phyloP scores from a whole-genome alignment of 2,113 vertebrate genomes.

The Pterophyllum scalare region DNA sequence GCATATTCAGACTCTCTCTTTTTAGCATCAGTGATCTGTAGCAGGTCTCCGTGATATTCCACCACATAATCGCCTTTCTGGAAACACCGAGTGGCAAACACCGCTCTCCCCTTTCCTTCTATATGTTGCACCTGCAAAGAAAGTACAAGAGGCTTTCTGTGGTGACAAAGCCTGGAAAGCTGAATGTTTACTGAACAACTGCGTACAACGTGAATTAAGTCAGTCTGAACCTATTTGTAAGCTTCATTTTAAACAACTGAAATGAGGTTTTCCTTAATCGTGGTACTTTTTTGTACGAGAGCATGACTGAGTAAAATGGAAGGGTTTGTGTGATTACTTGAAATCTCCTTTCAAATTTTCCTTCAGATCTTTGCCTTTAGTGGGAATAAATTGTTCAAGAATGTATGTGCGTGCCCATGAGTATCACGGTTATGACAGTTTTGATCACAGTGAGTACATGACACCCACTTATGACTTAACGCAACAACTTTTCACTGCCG shows the following conservation, averaged over 20 bases:
- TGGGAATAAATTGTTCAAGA: too few relatives aligned
- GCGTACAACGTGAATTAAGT: not conserved
- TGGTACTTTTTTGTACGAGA: not conserved
- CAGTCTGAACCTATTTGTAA: not conserved
- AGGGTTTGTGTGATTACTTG: not conserved
- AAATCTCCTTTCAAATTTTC: too few relatives aligned
- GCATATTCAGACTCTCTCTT: conserved; percentile 91
- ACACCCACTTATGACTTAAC: too few relatives aligned
- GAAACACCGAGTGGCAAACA: conserved; percentile 91
- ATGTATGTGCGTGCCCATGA: too few relatives aligned
- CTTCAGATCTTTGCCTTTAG: too few relatives aligned
- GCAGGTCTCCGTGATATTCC: conserved; percentile 96
- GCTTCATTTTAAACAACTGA: not conserved
- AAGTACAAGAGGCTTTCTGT: not conserved
- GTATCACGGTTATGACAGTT: too few relatives aligned
- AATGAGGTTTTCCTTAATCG: too few relatives aligned
- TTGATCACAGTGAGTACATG: too few relatives aligned
- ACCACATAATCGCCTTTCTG: conserved; percentile 95
- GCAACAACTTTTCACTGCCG: too few relatives aligned
- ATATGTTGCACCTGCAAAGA: conserved; percentile 89
- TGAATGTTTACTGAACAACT: not conserved
- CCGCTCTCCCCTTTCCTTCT: conserved; percentile 89
- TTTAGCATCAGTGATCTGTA: conserved; percentile 90
- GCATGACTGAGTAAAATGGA: not conserved
- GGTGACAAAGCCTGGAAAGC: not conserved